phyloP scores from a whole-genome alignment of 2,888 invertebrate genomes.

The Neoitamus cyanurus region DNA sequence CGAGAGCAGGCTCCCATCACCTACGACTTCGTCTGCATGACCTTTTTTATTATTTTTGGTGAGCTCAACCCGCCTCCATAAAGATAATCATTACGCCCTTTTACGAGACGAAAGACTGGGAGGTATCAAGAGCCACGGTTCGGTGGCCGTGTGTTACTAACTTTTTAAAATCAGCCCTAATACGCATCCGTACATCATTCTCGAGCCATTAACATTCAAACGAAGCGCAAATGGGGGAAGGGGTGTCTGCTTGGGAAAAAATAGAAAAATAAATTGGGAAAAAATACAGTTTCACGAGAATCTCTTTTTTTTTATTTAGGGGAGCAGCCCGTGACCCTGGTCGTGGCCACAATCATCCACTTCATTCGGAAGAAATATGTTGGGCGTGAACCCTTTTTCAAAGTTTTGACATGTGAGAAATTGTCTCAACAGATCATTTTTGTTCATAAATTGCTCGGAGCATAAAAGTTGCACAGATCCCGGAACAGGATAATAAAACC shows the following conservation, averaged over 20 bases:
- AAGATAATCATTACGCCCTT: constrained; percentile 18
- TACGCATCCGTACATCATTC: constrained; percentile 17
- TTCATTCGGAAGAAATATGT: constrained; percentile 28
- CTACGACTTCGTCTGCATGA: neutral
- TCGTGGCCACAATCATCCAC: constrained; percentile 24
- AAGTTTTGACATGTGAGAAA: constrained; percentile 32
- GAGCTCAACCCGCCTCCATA: neutral
- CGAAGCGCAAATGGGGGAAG: neutral
- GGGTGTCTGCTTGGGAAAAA: neutral
- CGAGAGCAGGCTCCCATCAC: neutral
- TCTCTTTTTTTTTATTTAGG: neutral
- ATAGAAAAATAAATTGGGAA: neutral
- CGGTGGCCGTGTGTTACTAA: constrained; percentile 8
- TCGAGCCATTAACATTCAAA: constrained; percentile 34
- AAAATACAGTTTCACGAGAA: neutral
- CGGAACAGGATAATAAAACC: constrained; percentile 28
- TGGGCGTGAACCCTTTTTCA: constrained; percentile 19
- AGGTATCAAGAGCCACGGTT: neutral
- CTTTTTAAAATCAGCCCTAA: constrained; percentile 15
- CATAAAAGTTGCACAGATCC: constrained; percentile 6
- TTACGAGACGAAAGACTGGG: neutral
- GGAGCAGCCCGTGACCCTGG: neutral
- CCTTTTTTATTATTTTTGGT: neutral
- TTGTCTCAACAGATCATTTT: constrained; percentile 41
- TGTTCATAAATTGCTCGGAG: constrained; percentile 26